Conservation (phyloP, 2,113 vertebrate genomes). For the Megatriorchis doriae region DNA sequence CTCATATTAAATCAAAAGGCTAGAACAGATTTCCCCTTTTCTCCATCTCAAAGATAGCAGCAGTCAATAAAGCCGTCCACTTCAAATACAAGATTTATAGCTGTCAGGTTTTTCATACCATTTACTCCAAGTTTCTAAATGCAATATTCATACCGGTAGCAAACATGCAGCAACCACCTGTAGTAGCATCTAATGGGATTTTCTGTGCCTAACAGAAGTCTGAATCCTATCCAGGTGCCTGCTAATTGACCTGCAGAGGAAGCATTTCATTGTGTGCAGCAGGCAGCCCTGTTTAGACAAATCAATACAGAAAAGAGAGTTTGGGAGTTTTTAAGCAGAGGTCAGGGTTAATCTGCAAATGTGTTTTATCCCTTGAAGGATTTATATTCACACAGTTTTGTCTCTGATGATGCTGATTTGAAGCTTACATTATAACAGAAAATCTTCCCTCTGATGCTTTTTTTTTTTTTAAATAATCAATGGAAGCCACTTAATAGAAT, state of each 20-base stretch:
- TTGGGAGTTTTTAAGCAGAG: constrained; percentile 14
- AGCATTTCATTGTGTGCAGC: constrained; percentile 9
- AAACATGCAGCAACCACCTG: background rate
- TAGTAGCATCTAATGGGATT: background rate
- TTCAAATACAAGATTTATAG: background rate
- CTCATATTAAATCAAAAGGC: constrained; percentile 16
- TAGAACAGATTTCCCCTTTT: background rate
- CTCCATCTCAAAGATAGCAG: background rate
- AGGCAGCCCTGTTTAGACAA: constrained; percentile 37
- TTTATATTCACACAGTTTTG: constrained; percentile 46
- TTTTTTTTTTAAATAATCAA: background rate
- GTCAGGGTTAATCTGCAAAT: constrained; percentile 51
- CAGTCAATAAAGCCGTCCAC: background rate
- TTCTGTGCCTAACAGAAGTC: background rate
- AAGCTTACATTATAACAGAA: constrained; percentile 6
- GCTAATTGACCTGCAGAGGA: constrained; percentile 39
- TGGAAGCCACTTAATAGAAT: background rate
- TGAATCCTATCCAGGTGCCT: background rate
- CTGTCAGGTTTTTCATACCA: background rate
- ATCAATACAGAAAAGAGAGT: constrained; percentile 40
- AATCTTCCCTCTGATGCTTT: background rate
- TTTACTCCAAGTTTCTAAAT: constrained; percentile 23
- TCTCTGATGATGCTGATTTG: constrained; percentile 8
- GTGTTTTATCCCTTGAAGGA: constrained; percentile 43
- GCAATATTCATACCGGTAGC: background rate